Evolutionary conservation across 2,113 vertebrate genomes (phyloP).

Genomic region (Oophaga pumilio): DNA sequence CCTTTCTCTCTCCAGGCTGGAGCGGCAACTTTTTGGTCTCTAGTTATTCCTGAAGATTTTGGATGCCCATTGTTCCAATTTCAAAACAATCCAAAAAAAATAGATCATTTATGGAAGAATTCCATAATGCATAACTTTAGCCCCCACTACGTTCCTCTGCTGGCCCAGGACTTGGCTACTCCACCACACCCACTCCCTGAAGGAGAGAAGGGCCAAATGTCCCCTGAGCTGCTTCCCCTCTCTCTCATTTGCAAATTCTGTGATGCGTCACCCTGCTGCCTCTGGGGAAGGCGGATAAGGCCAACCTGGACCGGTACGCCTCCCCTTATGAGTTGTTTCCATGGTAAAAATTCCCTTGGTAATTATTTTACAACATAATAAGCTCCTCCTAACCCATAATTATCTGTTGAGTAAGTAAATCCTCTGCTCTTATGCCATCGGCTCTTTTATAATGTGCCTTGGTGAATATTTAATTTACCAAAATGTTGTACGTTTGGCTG

Average conservation of each 20-base stretch:
- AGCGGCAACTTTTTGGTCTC: too few relatives aligned
- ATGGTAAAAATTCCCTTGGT: background rate
- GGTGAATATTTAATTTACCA: background rate
- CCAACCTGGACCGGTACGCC: background rate
- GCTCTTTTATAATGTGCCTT: background rate
- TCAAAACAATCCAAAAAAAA: too few relatives aligned
- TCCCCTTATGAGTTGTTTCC: background rate
- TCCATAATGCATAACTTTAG: too few relatives aligned
- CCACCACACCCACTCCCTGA: background rate
- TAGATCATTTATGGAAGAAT: too few relatives aligned
- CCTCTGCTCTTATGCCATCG: background rate
- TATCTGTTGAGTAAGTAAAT: background rate
- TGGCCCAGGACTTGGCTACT: background rate
- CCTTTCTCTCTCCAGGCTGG: too few relatives aligned
- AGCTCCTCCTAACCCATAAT: background rate
- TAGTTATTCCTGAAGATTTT: too few relatives aligned
- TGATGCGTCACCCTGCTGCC: background rate
- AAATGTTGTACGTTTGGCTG: background rate
- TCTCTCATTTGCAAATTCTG: background rate
- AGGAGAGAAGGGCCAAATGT: background rate
- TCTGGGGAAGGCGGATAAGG: background rate
- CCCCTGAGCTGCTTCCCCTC: background rate
- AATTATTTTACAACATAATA: background rate
- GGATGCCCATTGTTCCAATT: too few relatives aligned
- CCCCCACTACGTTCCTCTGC: background rate